Evolutionary conservation across 64 coral and sea anemone genomes (phyloP).

Genomic region (Stichodactyla mertensii): DNA sequence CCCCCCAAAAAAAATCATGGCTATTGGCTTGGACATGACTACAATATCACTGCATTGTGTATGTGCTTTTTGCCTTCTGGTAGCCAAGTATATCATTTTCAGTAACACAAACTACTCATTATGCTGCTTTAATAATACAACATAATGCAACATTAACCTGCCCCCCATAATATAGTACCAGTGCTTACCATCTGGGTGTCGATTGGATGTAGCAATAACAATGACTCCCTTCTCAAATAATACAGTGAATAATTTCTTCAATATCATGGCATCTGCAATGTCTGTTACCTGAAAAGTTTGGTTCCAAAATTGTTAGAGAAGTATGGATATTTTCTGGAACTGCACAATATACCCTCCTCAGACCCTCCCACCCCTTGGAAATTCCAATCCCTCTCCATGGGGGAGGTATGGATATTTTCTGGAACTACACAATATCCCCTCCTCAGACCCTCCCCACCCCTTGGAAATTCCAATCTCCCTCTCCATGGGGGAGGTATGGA

Average conservation of each 20-base stretch:
- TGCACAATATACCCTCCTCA: too few relatives aligned
- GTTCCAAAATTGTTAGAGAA: background rate
- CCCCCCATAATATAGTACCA: background rate
- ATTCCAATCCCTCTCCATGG: background rate
- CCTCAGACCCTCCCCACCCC: slow-evolving; percentile 29
- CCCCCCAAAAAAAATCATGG: too few relatives aligned
- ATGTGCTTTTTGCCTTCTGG: too few relatives aligned
- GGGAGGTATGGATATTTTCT: background rate
- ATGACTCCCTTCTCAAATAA: slow-evolving; percentile 96
- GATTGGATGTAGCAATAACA: slow-evolving; percentile 88
- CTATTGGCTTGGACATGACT: too few relatives aligned
- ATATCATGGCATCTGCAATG: slow-evolving; percentile 99
- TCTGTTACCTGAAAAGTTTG: slow-evolving; percentile 76
- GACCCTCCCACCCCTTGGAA: too few relatives aligned
- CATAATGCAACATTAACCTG: too few relatives aligned
- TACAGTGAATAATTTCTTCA: slow-evolving; percentile 83
- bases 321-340: too few relatives aligned
- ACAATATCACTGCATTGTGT: too few relatives aligned
- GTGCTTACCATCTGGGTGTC: slow-evolving; percentile 85
- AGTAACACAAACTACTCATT: too few relatives aligned
- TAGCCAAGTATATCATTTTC: too few relatives aligned
- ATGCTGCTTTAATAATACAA: background rate
- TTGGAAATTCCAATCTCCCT: background rate
- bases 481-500: background rate
- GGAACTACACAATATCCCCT: background rate